Evolutionary conservation across 1,140 invertebrate species (phyloP).

Genomic region (Metaphire vulgaris): DNA sequence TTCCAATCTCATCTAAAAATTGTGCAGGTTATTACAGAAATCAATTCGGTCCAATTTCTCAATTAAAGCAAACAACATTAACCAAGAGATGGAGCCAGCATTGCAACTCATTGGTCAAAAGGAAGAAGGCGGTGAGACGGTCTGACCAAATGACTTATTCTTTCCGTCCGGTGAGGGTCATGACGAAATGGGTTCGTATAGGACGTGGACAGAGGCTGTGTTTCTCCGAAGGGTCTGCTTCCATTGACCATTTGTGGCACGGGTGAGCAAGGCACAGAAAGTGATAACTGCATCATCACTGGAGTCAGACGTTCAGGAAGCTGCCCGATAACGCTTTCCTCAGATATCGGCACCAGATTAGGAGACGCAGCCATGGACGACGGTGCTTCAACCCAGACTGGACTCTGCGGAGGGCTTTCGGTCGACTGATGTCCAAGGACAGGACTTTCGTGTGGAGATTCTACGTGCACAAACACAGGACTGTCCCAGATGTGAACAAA

Average conservation of each 20-base stretch:
- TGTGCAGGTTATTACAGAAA: too few species aligned
- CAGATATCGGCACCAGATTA: not conserved
- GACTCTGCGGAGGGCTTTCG: not conserved
- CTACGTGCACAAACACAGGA: conserved; percentile 18
- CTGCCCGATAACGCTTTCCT: not conserved
- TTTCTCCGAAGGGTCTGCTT: not conserved
- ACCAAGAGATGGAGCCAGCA: too few species aligned
- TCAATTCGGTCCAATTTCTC: too few species aligned
- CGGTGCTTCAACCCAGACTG: not conserved
- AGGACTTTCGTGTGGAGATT: conserved; percentile 14
- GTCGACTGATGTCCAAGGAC: not conserved
- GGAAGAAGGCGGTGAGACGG: not conserved
- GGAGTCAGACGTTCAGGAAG: not conserved
- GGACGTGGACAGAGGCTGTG: not conserved
- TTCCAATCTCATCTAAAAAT: too few species aligned
- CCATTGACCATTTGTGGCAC: not conserved
- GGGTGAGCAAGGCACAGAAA: not conserved
- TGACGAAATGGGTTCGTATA: not conserved
- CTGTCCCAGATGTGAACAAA: conserved; percentile 7
- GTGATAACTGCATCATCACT: not conserved
- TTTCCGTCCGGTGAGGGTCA: not conserved
- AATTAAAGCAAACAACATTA: too few species aligned
- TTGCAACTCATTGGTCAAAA: not conserved
- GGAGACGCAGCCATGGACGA: not conserved
- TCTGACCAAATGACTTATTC: not conserved